Evolutionary conservation across 2,113 vertebrate species (phyloP), one percentile per base, ranked within the genome.

Genomic region (Halichoeres trimaculatus): DNA sequence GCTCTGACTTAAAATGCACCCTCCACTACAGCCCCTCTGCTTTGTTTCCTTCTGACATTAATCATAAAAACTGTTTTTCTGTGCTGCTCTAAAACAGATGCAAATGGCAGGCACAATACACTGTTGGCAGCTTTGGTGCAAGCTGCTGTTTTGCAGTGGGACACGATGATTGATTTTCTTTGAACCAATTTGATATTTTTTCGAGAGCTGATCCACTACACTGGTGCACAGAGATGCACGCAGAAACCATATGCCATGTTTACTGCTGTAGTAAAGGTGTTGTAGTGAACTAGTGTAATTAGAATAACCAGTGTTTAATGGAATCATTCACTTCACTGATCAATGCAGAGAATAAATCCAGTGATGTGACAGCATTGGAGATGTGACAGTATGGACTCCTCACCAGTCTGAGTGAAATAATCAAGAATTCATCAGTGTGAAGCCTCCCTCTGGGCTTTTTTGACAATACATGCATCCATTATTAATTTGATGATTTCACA

Each of bases 401-500:
- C 20, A 38, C 17, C 20, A 47, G 24, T 11, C 23, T 30, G 36
- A 55, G 14, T 6, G 30, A 51, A 57, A 47, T 8, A 4, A 70
- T 58, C 1, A 59, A 7, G n/a, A 20, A 52, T 60, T 47, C 5
- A 70, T 66, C 16, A 22, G 17, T 67, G 30, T n/a, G 7, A 22
- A 54, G 16, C 41, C 24, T 43, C 30, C 48, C 22, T 53, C 43
- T 53, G 16, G 13, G 38, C 24, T 50, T 35, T n/a, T 60, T 22
- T 64, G 50, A 64, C 45, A 10, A 67, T n/a, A 23, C 8, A 71
- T 35, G 14, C 53, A 57, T 69, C 22, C 35, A 17, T 70, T 1
- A 38, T 51, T n/a, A 10, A 60, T 55, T 38, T 1, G 8, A 13
- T 57, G 11, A 40, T 56, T 23, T 8, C 41, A 14, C 35, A 53